Evolutionary conservation across 1,140 invertebrate species (phyloP), one percentile per base, ranked within the genome.

Genomic region (Lanistes nyassanus): DNA sequence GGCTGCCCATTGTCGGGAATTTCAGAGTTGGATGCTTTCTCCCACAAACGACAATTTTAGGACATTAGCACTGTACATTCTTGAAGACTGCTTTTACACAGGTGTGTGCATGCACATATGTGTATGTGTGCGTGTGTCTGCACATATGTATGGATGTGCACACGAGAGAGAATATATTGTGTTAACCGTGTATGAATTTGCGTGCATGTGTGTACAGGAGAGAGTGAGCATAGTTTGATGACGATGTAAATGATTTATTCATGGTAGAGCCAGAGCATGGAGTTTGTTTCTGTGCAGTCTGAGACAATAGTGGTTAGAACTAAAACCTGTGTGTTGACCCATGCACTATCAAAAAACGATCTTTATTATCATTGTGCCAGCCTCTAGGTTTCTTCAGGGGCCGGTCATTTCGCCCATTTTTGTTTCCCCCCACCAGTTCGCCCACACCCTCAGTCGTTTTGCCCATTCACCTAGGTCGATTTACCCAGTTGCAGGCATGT

Each of bases 21-120:
- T 75, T 34, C 73, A 75, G 47, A 78, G 77, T 60, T 78, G 77
- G 77, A 78, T 78, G 26, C 75, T 78, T 62, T 58, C 73, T 47
- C n/a, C 39, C 7, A n/a, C 68, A 2, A 34, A 4, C n/a, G 75
- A 78, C 39, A 69, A 65, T 37, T 66, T 58, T 62, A 19, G 64
- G 2, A 65, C 34, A 26, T 56, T 79, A 23, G 77, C 80, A 21
- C 19, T 71, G 19, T 78, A 71, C 56, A 42, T 81, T n/a, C 37
- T 81, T 29, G 74, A 74, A 65, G 67, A 76, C 70, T 66, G 78
- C 31, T 73, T 80, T 39, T 36, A 60, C 21, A 19, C 76, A 75
- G 79, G 79, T 81, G 42, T 60, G 72, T 68, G 3, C 19, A 47
- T 2, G 42, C 42, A 47, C 1, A 6, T 1, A 13, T 47, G 42